Base-by-base conservation (phyloP, 2,888 invertebrate genomes). In the Troilus luridus region DNA sequence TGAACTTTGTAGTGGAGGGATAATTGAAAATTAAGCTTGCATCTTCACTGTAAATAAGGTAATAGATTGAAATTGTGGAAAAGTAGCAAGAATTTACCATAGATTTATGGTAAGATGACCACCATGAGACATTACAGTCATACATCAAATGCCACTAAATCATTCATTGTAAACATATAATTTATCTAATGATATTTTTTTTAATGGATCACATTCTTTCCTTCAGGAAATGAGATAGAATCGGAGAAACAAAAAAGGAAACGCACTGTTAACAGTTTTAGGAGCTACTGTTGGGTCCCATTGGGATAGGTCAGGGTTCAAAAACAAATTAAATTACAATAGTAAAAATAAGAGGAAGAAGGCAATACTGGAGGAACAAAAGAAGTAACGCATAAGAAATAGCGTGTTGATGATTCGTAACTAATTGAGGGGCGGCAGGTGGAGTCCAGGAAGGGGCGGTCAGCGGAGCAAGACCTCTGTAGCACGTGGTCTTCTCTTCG, bases 371-470 rank as follows among this genome's bases (percentile, higher is more conserved):
- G 24, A 81, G 21, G 81, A 81, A 81, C 41, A 81, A 81, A 56
- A 81, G 41, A 56, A 81, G 81, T 12, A 81, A 81, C 6, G 21
- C 54, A 81, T 54, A 81, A 81, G 54, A 81, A 81, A 56, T 81
- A 54, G 81, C 81, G 81, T 81, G 81, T 81, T 81, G 81, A 81
- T 81, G 81, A 81, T 81, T 81, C 81, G 81, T 81, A 21, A 81
- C 81, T 81, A 81, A 81, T 81, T 81, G 81, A 54, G 67, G 12
- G 67, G 67, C 67, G 81, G 81, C 81, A 81, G 81, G 81, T 81
- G 81, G 54, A 21, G 19, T 54, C 54, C 54, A 56, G 81, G 81
- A 81, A 81, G 81, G 21, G 81, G 54, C 54, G 81, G 81, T 54
- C 81, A 81, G 21, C 81, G 81, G 81, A 81, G 81, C 81, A 81